phyloP scores from a whole-genome alignment of 2,888 invertebrate species.

The Phrixothrix hirtus region DNA sequence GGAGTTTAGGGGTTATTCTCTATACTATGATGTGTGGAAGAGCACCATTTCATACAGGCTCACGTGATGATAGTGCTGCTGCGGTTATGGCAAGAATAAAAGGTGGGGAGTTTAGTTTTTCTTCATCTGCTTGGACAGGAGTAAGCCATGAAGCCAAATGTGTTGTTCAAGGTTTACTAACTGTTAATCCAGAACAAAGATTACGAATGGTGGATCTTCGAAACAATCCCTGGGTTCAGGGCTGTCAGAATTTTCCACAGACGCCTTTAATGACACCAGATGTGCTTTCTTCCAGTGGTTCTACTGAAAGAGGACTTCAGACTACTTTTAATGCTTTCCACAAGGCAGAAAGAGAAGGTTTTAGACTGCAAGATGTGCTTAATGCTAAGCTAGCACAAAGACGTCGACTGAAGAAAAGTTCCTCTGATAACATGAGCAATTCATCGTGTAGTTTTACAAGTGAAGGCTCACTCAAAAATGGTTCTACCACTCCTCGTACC shows the following conservation, averaged over 20 bases:
- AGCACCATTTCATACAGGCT: constrained; percentile 79
- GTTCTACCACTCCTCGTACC: constrained; percentile 40
- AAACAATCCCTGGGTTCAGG: constrained; percentile 69
- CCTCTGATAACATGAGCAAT: constrained; percentile 53
- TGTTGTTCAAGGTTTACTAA: constrained; percentile 74
- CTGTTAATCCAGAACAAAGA: constrained; percentile 75
- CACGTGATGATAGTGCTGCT: constrained; percentile 72
- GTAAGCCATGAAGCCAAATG: constrained; percentile 77
- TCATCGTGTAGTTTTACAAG: constrained; percentile 54
- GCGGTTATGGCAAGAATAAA: constrained; percentile 80
- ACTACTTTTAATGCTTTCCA: constrained; percentile 71
- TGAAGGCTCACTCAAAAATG: constrained; percentile 51
- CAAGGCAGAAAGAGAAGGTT: constrained; percentile 71
- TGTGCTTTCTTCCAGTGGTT: constrained; percentile 57
- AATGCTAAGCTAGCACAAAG: constrained; percentile 72
- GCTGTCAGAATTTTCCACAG: constrained; percentile 54
- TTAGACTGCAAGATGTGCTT: constrained; percentile 71
- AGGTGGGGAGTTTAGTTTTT: constrained; percentile 77
- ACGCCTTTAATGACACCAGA: constrained; percentile 67
- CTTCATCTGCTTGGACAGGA: constrained; percentile 68
- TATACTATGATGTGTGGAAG: constrained; percentile 75
- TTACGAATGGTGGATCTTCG: constrained; percentile 70
- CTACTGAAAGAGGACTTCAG: constrained; percentile 62
- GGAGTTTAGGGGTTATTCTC: constrained; percentile 93
- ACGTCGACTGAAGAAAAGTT: constrained; percentile 64